Base-by-base conservation (phyloP, 2,888 invertebrate species). In the Phaonia tiefii region DNA sequence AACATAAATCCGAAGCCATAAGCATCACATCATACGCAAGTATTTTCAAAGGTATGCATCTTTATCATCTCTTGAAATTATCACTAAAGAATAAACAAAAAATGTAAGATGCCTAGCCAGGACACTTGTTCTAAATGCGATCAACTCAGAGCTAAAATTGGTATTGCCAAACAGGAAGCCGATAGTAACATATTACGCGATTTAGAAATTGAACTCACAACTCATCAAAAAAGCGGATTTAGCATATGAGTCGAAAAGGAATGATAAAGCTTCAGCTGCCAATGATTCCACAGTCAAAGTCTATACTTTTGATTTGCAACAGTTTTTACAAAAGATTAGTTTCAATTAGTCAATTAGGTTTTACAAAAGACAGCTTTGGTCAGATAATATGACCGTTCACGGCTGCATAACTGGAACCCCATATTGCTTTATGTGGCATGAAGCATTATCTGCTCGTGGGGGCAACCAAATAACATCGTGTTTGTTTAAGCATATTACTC, bases 401-500 rank as follows among this genome's bases (percentile, higher is more conserved):
- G 78, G 83, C 73, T 83, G 82, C 56, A 70, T 44, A 49, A 77
- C 58, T 54, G 74, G 75, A 31, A 54, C 44, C 25, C 70, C 80
- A 65, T 65, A 80, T 60, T 82, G 82, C 51, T 81, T 65, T 70
- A 83, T 85, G 78, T 83, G 84, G 83, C 72, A 83, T 77, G 83
- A 83, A 82, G 71, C 54, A 17, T 54, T 83, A 25, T 77, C 81
- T 75, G 78, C 70, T 39, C 77, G 81, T 67, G 83, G 83, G 54
- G 84, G 78, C 10, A 84, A 83, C 54, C 74, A 84, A 72, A 82
- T 83, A 44, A 79, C 79, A 31, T 83, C 82, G 10, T 83, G 82
- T 58, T 54, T 83, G 42, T 78, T 75, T 15, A 80, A 83, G 51
- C 70, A 66, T 54, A 70, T 73, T 73, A 80, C 25, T 58, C n/a